Base-by-base conservation (phyloP, 2,797 vertebrate species). In the Hozukius guyotensis region DNA sequence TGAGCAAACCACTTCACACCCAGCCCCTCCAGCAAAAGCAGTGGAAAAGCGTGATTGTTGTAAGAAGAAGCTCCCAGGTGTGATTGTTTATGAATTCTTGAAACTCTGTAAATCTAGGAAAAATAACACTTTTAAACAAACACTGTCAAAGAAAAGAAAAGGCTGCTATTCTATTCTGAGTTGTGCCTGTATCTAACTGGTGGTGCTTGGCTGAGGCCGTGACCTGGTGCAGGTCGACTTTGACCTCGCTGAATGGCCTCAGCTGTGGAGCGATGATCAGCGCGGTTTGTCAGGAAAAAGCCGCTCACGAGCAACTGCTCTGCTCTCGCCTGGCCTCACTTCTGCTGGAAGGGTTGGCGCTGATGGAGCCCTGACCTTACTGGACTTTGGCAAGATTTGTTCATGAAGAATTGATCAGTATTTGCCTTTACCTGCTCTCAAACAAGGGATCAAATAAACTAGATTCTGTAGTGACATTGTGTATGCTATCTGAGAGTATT, bases 221-320 rank as follows among this genome's bases (percentile, higher is more conserved):
- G 85, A 84, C 88, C 83, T 77, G 18, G 13, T 78, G 77, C 81
- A 79, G 72, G 84, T 88, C 78, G 78, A 82, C 76, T 85, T 81
- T 89, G 92, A 90, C 91, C 88, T 81, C 24, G 1, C 36, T 76
- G 82, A 77, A 69, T 59, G 79, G 82, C 77, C 72, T 64, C 74
- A 75, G 83, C 74, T 77, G 73, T 64, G 29, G 38, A 81, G 72
- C 13, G 18, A 70, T 73, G 77, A 85, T 81, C 70, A 85, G 75
- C 8, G 32, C 53, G 60, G 66, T 81, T 78, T 85, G 77, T 31
- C 57, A 61, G 22, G 53, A 62, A 72, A 80, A 83, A 84, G 71
- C 60, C 66, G 77, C 86, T 86, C 69, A 76, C 6, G 27, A 81
- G 52, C 66, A 81, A 62, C 72, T 72, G 72, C 66, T 86, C 52